Base-by-base conservation (phyloP, 2,113 vertebrate genomes). In the Hemiscyllium ocellatum region DNA sequence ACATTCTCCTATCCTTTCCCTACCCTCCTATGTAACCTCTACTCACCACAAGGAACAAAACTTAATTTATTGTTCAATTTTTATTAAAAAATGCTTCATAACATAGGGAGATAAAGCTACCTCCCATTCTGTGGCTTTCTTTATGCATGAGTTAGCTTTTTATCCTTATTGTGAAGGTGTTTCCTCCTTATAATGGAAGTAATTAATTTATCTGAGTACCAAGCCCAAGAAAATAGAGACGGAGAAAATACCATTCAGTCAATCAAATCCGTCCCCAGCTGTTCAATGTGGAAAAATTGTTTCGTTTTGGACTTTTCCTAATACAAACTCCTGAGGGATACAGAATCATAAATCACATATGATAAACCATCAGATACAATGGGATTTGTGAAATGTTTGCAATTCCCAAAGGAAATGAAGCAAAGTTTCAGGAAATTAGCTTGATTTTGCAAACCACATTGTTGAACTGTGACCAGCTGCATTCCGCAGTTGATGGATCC, bases 351-450 rank as follows among this genome's bases (percentile, higher is more conserved):
- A 66, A 66, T 42, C 89, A 37, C 89, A 66, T 61, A 91, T 66
- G 56, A 66, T 66, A 66, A 91, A 91, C 61, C 15, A n/a, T 19
- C 37, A 47, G 80, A 83, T 20, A 20, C 37, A 83, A 4, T 42
- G 15, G 47, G 80, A 17, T 83, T 37, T 83, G 37, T 19, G n/a
- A 83, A 83, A 47, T 47, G 37, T 83, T 19, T 83, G 80, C 33
- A 66, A 37, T 93, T 93, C n/a, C 17, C 89, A 68, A n/a, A n/a
- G 89, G 61, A 68, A 93, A 65, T 66, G 19, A 93, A 66, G 17
- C 87, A 93, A 93, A 68, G 37, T n/a, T 66, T 93, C 29, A 66
- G 89, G 89, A 93, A 93, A 66, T 93, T 17, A 68, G 7, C 37
- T 37, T 68, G 33, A 93, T 66, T 66, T 20, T 93, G 65, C 61